A percentile compares a stretch with the other conserved stretches of the same genome.
Conservation (phyloP, 2,113 vertebrate species). For the Coracopsis vasa region DNA sequence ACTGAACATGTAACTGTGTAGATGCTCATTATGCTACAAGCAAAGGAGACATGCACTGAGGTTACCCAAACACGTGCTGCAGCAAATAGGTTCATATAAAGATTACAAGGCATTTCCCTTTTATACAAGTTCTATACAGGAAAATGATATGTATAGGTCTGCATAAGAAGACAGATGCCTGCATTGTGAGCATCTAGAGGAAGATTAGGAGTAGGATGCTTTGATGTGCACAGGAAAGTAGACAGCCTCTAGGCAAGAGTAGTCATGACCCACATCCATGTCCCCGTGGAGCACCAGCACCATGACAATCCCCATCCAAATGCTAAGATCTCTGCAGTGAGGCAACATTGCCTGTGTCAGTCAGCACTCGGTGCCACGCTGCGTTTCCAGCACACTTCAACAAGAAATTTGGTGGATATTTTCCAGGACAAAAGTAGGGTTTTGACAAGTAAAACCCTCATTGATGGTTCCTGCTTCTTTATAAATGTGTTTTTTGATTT, state of each 20-base stretch:
- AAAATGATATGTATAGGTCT: background rate
- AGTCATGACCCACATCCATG: background rate
- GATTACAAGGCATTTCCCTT: background rate
- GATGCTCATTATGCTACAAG: background rate
- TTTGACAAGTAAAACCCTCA: background rate
- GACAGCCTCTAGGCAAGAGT: background rate
- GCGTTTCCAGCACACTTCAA: background rate
- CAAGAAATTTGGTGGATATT: background rate
- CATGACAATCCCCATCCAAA: background rate
- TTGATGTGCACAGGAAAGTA: background rate
- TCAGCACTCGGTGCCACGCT: accelerated
- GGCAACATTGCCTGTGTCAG: background rate
- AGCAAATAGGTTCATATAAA: background rate
- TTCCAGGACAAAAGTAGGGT: background rate
- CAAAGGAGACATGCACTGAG: background rate
- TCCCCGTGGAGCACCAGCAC: too few relatives aligned
- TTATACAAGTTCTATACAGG: background rate
- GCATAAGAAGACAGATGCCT: background rate
- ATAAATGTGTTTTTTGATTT: background rate
- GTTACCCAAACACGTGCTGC: background rate
- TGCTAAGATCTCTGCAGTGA: background rate
- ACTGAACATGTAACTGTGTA: background rate
- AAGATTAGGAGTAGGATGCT: background rate
- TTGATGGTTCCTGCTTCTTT: background rate
- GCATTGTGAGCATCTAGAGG: background rate